These are phyloP conservation scores for Peromyscus californicus DNA, from an alignment of 2,113 vertebrate genomes.

Conservation along the genomic window DNA sequence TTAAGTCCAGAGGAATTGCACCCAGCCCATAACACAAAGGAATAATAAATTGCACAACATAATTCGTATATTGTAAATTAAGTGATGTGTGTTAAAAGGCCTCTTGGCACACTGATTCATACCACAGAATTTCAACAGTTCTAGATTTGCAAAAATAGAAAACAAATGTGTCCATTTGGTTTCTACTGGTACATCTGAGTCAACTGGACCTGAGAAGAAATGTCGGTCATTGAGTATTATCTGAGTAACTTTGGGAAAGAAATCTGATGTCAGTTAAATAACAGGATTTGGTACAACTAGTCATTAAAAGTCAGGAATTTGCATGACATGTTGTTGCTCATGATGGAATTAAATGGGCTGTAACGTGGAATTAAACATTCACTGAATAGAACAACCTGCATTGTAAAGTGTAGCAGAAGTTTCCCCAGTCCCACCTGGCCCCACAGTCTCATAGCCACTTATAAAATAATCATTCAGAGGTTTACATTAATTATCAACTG, in stretches of 20 bases:
- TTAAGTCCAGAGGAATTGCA: neutral
- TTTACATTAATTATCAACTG: too few species aligned
- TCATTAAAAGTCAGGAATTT: neutral
- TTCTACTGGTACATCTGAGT: neutral
- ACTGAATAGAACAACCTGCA: neutral
- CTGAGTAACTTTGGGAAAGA: neutral
- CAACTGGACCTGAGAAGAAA: neutral
- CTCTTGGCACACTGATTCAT: neutral
- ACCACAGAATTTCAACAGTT: neutral
- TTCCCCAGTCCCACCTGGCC: too few species aligned
- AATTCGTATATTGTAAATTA: neutral
- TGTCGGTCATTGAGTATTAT: neutral
- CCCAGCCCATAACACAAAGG: neutral
- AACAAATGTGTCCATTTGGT: neutral
- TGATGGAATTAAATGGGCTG: neutral
- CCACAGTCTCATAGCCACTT: too few species aligned
- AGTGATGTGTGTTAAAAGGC: neutral
- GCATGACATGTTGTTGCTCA: neutral
- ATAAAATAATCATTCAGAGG: too few species aligned
- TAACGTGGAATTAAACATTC: neutral
- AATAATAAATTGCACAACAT: neutral
- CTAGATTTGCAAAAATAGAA: neutral
- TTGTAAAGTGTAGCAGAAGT: neutral
- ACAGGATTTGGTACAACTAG: neutral
- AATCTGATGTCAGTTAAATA: constrained; percentile 6